Evolutionary conservation across 2,888 invertebrate genomes (phyloP), one percentile per base, ranked within the genome.

Genomic region (Sylvicola cinctus): DNA sequence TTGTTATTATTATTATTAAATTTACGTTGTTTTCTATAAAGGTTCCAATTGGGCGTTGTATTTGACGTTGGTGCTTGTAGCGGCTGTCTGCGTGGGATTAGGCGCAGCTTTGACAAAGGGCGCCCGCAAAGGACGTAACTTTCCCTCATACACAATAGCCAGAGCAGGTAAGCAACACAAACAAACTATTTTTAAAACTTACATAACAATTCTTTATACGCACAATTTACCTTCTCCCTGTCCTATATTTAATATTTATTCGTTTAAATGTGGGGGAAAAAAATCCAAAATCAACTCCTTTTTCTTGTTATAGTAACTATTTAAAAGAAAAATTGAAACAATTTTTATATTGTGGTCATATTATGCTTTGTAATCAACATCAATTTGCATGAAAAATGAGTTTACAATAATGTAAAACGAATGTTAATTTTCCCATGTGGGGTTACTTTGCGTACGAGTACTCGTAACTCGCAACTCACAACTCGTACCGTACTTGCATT

Each of bases 1-100:
- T 20, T 20, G 25, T 32, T 32, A 29, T 29, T 14, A 8, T 28
- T 37, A 12, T 30, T 35, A 6, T 20, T 20, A 4, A 4, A 20
- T 6, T 20, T 20, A 6, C 20, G n/a, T 28, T 8, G 5, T 28
- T 10, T 31, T 17, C 7, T 36, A 38, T 37, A 14, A 44, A 57
- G 57, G 54, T 43, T 55, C 54, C 36, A 55, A 58, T 46, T 56
- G 54, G 55, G 49, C 54, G n/a, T 44, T 57, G n/a, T 58, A 55
- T 40, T 42, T 58, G 41, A 54, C 54, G 15, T 46, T 57, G 37
- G 50, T 51, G n/a, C 54, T 56, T 40, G 50, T 58, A 34, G 51
- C 50, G 14, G 49, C 49, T 23, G 50, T 57, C 13, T 55, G 51
- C 39, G 47, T 58, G 36, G 52, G 50, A 33, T 50, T 57, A 38